phyloP scores from a whole-genome alignment of 92 coral and sea anemone species.

The Diadumene lineata region DNA sequence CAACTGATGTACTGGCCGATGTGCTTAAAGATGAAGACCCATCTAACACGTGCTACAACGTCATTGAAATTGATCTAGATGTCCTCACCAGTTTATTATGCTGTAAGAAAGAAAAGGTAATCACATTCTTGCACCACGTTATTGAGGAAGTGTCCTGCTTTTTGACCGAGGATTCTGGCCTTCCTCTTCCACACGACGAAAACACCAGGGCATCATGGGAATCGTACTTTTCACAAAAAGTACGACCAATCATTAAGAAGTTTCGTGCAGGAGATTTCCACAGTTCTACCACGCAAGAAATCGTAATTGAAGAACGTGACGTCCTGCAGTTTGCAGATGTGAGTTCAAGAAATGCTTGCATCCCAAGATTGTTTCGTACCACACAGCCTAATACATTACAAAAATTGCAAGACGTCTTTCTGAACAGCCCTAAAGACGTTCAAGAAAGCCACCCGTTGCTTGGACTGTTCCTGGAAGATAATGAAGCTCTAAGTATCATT shows the following conservation, averaged over 20 bases:
- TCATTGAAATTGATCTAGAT: slow-evolving; percentile 54
- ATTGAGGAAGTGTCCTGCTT: slow-evolving; percentile 48
- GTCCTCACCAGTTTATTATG: slow-evolving; percentile 53
- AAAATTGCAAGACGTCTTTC: slow-evolving; percentile 55
- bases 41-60: slow-evolving; percentile 58
- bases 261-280: slow-evolving; percentile 17
- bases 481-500: slow-evolving; percentile 52
- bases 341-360: slow-evolving; percentile 42
- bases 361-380: slow-evolving; percentile 70
- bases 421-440: slow-evolving; percentile 39
- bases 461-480: slow-evolving; percentile 78
- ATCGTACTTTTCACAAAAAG: slow-evolving; percentile 16
- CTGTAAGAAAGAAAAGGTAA: slow-evolving; percentile 62
- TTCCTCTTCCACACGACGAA: slow-evolving; percentile 16
- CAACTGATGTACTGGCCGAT: slow-evolving; percentile 36
- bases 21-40: slow-evolving; percentile 29
- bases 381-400: slow-evolving; percentile 64
- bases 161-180: slow-evolving; percentile 29
- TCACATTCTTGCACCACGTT: slow-evolving; percentile 66
- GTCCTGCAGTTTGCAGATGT: slow-evolving; percentile 30
- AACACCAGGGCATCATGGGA: slow-evolving; percentile 46
- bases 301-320: slow-evolving; percentile 70
- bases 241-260: slow-evolving; percentile 18
- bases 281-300: too few relatives aligned
- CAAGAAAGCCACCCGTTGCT: slow-evolving; percentile 65